Base-by-base conservation (phyloP, 2,797 vertebrate species). In the Macropodus opercularis region DNA sequence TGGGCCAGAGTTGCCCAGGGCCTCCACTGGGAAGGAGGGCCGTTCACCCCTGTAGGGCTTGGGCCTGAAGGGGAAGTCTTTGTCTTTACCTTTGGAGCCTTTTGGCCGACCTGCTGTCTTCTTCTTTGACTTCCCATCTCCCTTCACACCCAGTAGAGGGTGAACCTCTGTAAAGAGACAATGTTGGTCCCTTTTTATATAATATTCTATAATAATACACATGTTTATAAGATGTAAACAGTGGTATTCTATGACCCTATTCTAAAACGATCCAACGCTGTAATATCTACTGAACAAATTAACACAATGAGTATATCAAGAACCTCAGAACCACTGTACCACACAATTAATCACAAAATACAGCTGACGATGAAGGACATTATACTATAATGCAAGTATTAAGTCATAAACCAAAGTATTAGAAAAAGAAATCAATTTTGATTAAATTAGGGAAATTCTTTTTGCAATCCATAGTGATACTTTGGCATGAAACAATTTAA, bases 31-130 rank as follows among this genome's bases (percentile, higher is more conserved):
- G 79, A 94, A 95, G 87, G 93, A 92, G 87, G 94, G 94, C 93
- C 96, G 95, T 83, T 98, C 96, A 73, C 95, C 96, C 93, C 95
- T 96, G 95, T 93, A 96, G 91, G 94, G 93, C 93, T 98, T 99
- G 84, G 96, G 93, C 92, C 96, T 95, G 94, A 97, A 97, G 90
- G 96, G 92, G 92, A 96, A 98, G 93, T 98, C 96, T 96, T 96
- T 98, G 93, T 98, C 97, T 98, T 99, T 99, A 96, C 97, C 97
- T 98, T 99, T 99, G 91, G 96, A 95, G 92, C 97, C 97, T 94
- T 99, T 99, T 58, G 97, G 97, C 71, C 97, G 94, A 67, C 97
- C 97, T 22, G 96, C 96, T 55, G 97, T 94, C 93, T 98, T 99
- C 96, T 98, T 99, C 95, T 98, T 99, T 75, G 97, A 98, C 94